Evolutionary conservation across 2,888 invertebrate genomes (phyloP), one percentile per base, ranked within the genome.

Genomic region (Chromoteleia sp.): DNA sequence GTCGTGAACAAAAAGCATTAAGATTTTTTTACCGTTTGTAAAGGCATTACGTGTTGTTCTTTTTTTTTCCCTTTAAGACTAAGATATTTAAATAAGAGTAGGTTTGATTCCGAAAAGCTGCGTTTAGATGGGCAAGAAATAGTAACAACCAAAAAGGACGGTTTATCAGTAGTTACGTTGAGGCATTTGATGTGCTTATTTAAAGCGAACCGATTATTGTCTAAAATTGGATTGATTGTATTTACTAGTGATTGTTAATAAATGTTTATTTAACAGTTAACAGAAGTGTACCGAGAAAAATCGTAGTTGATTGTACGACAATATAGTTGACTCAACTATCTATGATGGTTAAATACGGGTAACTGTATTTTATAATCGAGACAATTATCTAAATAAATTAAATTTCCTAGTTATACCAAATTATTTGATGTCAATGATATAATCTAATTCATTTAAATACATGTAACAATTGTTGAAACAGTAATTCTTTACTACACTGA

Each of bases 251-350:
- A 63, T 48, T 63, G 48, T 63, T 63, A 41, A 56, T 43, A 68
- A 43, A 56, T 68, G 61, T 71, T 71, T 71, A 71, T 71, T 71
- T 71, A 19, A 36, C 50, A 59, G 59, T 71, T 39, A 41, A 58
- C 17, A 52, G 50, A 59, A 36, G 14, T 71, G 71, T 71, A 71
- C n/a, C n/a, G n/a, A n/a, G n/a, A n/a, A n/a, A n/a, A n/a, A n/a
- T n/a, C n/a, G n/a, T n/a, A n/a, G n/a, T n/a, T n/a, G n/a, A n/a
- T n/a, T n/a, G n/a, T n/a, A n/a, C n/a, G n/a, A n/a, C n/a, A n/a
- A n/a, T n/a, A n/a, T n/a, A n/a, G n/a, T n/a, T n/a, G n/a, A n/a
- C n/a, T n/a, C n/a, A n/a, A n/a, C n/a, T n/a, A n/a, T n/a, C n/a
- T n/a, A n/a, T n/a, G n/a, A n/a, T n/a, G n/a, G n/a, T n/a, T n/a